phyloP scores from a whole-genome alignment of 2,888 invertebrate genomes.

The Rhodophaea formosa region DNA sequence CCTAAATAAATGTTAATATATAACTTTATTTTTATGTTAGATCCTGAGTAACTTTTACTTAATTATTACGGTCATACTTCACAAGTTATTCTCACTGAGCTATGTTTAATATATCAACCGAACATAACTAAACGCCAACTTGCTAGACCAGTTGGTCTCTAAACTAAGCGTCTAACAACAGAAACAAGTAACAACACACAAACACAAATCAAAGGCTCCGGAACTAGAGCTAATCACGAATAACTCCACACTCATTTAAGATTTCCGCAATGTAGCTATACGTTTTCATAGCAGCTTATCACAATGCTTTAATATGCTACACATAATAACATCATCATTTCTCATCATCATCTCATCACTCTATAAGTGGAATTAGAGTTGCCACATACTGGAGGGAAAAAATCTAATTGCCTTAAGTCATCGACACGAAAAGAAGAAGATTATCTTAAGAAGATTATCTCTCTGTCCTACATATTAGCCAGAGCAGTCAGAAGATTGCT shows the following conservation, averaged over 20 bases:
- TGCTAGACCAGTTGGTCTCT: not conserved
- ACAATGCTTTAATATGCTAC: too few relatives aligned
- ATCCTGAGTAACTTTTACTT: not conserved
- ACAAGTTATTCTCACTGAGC: not conserved
- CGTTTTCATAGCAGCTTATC: too few relatives aligned
- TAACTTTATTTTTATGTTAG: not conserved
- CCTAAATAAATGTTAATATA: not conserved
- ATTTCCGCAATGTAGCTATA: not conserved
- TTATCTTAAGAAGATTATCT: too few relatives aligned
- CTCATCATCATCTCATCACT: too few relatives aligned
- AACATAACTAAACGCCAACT: not conserved
- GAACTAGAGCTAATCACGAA: not conserved
- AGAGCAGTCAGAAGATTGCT: too few relatives aligned
- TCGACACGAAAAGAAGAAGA: too few relatives aligned
- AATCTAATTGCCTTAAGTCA: too few relatives aligned
- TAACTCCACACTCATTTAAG: conserved; percentile 9
- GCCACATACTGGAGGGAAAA: too few relatives aligned
- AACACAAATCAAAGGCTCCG: not conserved
- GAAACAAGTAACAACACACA: conserved; percentile 8
- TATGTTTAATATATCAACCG: conserved; percentile 4
- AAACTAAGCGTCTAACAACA: conserved; percentile 5
- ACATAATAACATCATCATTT: too few relatives aligned
- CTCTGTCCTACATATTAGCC: too few relatives aligned
- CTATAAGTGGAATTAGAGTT: too few relatives aligned
- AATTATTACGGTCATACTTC: not conserved